Conservation (phyloP, 2,888 invertebrate species). For the Lepidochrysops patricia region DNA sequence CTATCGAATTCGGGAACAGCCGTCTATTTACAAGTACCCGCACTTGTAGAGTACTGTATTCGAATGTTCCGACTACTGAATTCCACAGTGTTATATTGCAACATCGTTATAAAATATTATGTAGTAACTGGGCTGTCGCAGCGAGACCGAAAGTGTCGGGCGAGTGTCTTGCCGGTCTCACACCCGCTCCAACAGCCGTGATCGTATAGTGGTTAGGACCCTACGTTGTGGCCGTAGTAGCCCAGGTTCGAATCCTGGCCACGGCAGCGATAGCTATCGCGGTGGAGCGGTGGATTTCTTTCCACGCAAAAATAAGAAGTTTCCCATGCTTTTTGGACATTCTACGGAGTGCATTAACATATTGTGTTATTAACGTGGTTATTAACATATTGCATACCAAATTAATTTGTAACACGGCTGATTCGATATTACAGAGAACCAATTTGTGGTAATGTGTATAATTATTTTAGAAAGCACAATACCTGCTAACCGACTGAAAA, state of each 20-base stretch:
- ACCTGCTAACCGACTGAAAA: too few species aligned
- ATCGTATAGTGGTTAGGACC: slow-evolving; percentile 85
- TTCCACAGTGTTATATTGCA: neutral
- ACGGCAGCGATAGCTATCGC: slow-evolving; percentile 38
- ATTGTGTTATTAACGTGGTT: too few species aligned
- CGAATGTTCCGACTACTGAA: neutral
- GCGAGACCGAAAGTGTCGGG: neutral
- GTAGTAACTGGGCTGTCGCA: neutral
- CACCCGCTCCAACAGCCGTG: slow-evolving; percentile 69
- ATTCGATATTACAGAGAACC: too few species aligned
- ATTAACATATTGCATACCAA: too few species aligned
- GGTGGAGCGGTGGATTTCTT: too few species aligned
- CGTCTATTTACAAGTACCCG: neutral
- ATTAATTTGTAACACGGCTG: too few species aligned
- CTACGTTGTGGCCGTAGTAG: slow-evolving; percentile 86
- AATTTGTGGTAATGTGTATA: too few species aligned
- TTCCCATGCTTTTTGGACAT: too few species aligned
- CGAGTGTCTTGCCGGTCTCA: neutral
- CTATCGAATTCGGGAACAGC: neutral
- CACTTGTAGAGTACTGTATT: neutral
- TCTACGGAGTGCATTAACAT: too few species aligned
- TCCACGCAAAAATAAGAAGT: too few species aligned
- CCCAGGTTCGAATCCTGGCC: slow-evolving; percentile 83
- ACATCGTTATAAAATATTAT: neutral
- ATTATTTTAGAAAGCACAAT: too few species aligned